Conservation (phyloP, 2,888 invertebrate genomes). For the Psylliodes chrysocephalus region DNA sequence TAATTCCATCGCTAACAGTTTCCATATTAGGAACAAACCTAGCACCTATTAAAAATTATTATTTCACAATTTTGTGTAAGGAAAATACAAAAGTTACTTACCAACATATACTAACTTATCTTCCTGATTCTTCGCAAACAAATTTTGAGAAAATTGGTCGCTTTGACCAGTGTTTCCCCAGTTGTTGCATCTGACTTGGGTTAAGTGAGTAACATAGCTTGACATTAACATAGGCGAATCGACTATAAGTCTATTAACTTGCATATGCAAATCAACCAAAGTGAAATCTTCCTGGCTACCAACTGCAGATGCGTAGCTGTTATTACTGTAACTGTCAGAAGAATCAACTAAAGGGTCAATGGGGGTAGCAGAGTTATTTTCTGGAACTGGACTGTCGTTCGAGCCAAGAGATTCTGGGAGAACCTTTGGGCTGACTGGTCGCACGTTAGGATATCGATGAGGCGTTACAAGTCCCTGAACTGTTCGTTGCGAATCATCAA, state of each 20-base stretch:
- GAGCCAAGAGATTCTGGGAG: slow-evolving; percentile 28
- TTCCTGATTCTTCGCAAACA: slow-evolving; percentile 82
- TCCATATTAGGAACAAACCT: slow-evolving; percentile 79
- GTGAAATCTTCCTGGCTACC: slow-evolving; percentile 94
- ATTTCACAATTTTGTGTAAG: background rate
- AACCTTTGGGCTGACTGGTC: slow-evolving; percentile 50
- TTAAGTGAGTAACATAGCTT: slow-evolving; percentile 91
- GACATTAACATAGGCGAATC: slow-evolving; percentile 95
- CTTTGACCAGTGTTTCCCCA: slow-evolving; percentile 77
- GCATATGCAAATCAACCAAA: slow-evolving; percentile 92
- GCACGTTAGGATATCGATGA: slow-evolving; percentile 54
- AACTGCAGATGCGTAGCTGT: slow-evolving; percentile 88
- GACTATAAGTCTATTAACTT: slow-evolving; percentile 84
- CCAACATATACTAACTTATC: slow-evolving; percentile 81
- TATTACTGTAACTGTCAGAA: slow-evolving; percentile 85
- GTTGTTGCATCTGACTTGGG: slow-evolving; percentile 81
- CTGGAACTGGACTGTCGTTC: slow-evolving; percentile 25
- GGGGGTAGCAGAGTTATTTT: slow-evolving; percentile 39
- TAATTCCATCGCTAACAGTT: slow-evolving; percentile 73
- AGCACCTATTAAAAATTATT: slow-evolving; percentile 64
- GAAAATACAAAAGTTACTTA: slow-evolving; percentile 49
- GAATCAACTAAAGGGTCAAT: slow-evolving; percentile 63
- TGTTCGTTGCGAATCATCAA: slow-evolving; percentile 54
- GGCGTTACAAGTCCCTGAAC: slow-evolving; percentile 62
- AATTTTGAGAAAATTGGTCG: slow-evolving; percentile 81